Base-by-base conservation (phyloP, 2,113 vertebrate species). In the Upupa epops region DNA sequence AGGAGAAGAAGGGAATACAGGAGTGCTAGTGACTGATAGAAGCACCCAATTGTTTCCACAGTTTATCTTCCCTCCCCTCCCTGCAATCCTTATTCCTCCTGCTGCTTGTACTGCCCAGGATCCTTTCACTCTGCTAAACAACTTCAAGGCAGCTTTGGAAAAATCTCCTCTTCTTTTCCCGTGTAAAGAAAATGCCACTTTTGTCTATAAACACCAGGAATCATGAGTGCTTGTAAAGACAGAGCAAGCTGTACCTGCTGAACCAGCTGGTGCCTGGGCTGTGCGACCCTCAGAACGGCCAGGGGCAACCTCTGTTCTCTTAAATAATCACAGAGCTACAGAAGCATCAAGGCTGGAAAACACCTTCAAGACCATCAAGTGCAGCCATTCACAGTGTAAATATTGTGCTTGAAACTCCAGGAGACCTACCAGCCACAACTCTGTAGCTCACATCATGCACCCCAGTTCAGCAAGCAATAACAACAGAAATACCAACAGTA, bases 11-110 rank as follows among this genome's bases (percentile, higher is more conserved):
- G 18, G 72, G 72, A 71, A 90, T 97, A 79, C 89, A 97, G 81
- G 95, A 97, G 92, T 97, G 96, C 54, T 97, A 88, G 93, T 32
- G 13, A 28, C 32, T 76, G 58, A 7, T 4, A 69, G 49, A 85
- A 69, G 21, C 31, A 60, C 8, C 32, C 76, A 87, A 69, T 2
- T 24, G 3, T 42, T 61, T 92, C 48, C 75, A 34, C 18, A 83
- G 46, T n/a, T n/a, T 63, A 9, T 13, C 13, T 48, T 92, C 45
- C 28, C 4, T 51, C 28, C 36, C 40, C 68, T 65, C 22, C 54
- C 59, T 52, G n/a, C 14, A 36, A 5, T 79, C 16, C 9, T 69
- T 81, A 45, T 36, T 70, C 25, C 74, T 75, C 34, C 69, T 49
- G 24, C 15, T 59, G 83, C 29, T 66, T 72, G 59, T 56, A 66